Base-by-base conservation (phyloP, 2,888 invertebrate genomes). In the Aleiodes alternator region DNA sequence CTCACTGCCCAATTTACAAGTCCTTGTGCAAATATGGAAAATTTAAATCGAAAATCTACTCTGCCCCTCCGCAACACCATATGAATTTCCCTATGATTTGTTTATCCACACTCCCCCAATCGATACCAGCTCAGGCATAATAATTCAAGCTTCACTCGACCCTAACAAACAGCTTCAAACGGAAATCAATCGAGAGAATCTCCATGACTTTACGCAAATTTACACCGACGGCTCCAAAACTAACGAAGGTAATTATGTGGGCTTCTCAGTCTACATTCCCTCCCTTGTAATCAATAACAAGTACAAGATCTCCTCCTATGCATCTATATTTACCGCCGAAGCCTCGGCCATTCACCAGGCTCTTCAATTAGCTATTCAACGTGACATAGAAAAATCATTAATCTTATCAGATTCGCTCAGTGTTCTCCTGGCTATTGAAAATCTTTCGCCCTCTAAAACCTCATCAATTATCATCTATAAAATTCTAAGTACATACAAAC, bases 211-310 rank as follows among this genome's bases (percentile, higher is more conserved):
- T 51, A 51, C 7, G 6, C n/a, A 51, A 51, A 51, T 51, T 51
- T 53, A 56, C 9, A 56, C 56, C 4, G 23, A 56, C n/a, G 56
- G 56, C 11, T 56, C 56, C 8, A 56, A 56, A 56, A 23, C 8
- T 29, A 4, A 16, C 4, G 56, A 14, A 7, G 56, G 9, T 23
- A 16, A 56, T 23, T 56, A 56, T 29, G 16, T 6, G 8, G 56
- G 23, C 56, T 23, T 56, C 14, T 56, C 56, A 5, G 23, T 56
- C 23, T 14, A 16, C 23, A 56, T 56, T 23, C 56, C 23, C 56
- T n/a, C 23, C 4, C 43, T 8, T 9, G 43, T 1, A 6, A 9
- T 43, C 43, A 43, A 43, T 7, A 43, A 43, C 9, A 43, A 43
- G 43, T 43, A 43, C 9, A 43, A 43, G 9, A 43, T 43, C 43